Conservation (phyloP, 1,140 invertebrate genomes). For the Drosophila baimaii region DNA sequence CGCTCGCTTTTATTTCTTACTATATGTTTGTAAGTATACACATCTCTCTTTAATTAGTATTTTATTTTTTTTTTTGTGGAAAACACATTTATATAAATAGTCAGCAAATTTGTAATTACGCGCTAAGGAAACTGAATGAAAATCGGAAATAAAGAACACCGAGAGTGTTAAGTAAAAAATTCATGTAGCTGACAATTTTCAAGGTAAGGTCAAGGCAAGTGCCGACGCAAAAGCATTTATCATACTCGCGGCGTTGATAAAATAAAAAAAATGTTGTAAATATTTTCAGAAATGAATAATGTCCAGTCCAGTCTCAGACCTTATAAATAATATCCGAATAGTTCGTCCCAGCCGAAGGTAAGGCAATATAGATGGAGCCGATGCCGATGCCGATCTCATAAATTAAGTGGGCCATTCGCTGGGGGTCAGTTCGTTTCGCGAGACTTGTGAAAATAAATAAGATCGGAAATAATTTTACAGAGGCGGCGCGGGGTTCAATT, state of each 20-base stretch:
- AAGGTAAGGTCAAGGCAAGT: constrained; percentile 77
- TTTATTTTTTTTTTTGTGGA: constrained; percentile 7
- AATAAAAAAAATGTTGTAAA: constrained; percentile 19
- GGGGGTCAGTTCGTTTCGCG: constrained; percentile 41
- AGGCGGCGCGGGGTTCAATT: constrained; percentile 35
- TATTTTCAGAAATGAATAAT: constrained; percentile 40
- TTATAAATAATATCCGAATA: constrained; percentile 53
- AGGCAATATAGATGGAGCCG: constrained; percentile 8
- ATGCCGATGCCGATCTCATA: constrained; percentile 12
- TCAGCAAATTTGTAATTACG: constrained; percentile 65
- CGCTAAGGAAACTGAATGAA: constrained; percentile 43
- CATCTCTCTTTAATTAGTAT: neutral
- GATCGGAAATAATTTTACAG: constrained; percentile 8
- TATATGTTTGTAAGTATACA: constrained; percentile 30
- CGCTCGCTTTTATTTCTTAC: constrained; percentile 12
- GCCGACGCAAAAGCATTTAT: constrained; percentile 67
- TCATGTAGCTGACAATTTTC: constrained; percentile 62
- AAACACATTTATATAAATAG: constrained; percentile 69
- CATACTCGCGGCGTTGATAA: constrained; percentile 27
- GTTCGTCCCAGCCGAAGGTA: constrained; percentile 27
- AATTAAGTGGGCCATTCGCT: constrained; percentile 47
- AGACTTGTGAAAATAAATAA: constrained; percentile 36
- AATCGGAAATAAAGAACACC: constrained; percentile 25
- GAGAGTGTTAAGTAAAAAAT: constrained; percentile 44
- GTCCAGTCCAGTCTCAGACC: constrained; percentile 13